Base-by-base conservation (phyloP, 2,888 invertebrate genomes). In the Pinctada fucata region DNA sequence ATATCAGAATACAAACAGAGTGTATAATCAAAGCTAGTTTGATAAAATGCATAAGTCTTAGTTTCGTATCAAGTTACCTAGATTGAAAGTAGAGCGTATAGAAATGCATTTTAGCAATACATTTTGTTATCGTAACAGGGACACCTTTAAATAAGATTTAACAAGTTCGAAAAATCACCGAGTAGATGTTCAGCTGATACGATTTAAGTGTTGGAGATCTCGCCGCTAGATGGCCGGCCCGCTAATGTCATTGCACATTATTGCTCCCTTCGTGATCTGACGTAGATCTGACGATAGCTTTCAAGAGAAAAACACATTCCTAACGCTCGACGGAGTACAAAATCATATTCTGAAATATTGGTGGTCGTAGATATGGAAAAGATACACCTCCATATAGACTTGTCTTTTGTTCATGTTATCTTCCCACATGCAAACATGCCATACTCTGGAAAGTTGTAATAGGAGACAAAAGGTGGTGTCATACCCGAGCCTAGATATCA, bases 281-380 rank as follows among this genome's bases (percentile, higher is more conserved):
- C 50, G 50, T 8, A 74, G 74, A 74, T 74, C 51, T 47, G 6
- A 50, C 50, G 74, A 74, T 74, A 74, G 48, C 66, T 66, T 63
- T 2, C 31, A 66, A 3, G 31, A 47, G 47, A 65, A 68, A 68
- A 68, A 31, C 8, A 66, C 58, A 74, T 74, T 49, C n/a, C 65
- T 50, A 63, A 67, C 63, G 74, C 67, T 74, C 63, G 50, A 51
- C n/a, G 50, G 66, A 51, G 66, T 66, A 50, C 63, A 74, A 50
- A 74, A 74, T 74, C 74, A 74, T 74, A 74, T 74, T 74, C 74
- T 66, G 48, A 47, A 48, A 48, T 66, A 49, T 65, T 48, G 74
- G 74, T 74, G 74, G 74, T 74, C 74, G 66, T 16, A 66, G 49
- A 58, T 58, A 58, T 58, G 58, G 1, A 58, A 31, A 13, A 58